Percentiles rank a stretch among this genome's conserved stretches.
phyloP scores from a whole-genome alignment of 2,888 invertebrate genomes.

The Macrophya alboannulata region DNA sequence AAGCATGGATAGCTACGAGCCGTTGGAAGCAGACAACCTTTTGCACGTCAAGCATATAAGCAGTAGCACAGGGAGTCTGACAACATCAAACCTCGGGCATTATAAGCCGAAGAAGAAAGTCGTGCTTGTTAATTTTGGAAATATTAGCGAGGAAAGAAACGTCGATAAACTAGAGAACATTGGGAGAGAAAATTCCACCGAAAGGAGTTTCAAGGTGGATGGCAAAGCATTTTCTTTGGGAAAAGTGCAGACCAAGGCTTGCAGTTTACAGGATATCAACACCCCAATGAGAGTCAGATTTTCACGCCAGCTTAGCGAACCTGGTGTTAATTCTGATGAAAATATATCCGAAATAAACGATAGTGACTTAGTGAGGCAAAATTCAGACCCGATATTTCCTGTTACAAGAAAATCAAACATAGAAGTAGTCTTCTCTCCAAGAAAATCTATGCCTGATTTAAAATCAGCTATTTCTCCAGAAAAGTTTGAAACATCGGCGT shows the following conservation, averaged over 20 bases:
- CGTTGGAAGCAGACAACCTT: conserved; percentile 70
- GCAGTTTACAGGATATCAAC: conserved; percentile 53
- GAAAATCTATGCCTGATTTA: conserved; percentile 54
- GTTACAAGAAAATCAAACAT: conserved; percentile 61
- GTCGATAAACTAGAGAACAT: conserved; percentile 15
- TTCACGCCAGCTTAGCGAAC: conserved; percentile 73
- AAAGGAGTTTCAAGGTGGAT: not conserved
- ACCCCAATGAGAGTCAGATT: conserved; percentile 57
- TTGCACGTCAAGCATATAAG: conserved; percentile 74
- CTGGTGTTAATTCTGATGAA: conserved; percentile 71
- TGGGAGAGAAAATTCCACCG: not conserved
- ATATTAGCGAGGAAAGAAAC: conserved; percentile 64
- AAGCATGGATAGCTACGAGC: conserved; percentile 70
- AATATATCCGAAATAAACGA: conserved; percentile 46
- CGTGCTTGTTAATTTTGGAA: conserved; percentile 67
- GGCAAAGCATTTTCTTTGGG: not conserved
- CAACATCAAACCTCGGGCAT: conserved; percentile 65
- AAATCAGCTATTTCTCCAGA: conserved; percentile 30
- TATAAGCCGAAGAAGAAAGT: conserved; percentile 67
- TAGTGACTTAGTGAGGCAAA: conserved; percentile 66
- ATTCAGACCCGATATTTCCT: conserved; percentile 68
- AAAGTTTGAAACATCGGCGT: conserved; percentile 41
- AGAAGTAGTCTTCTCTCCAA: conserved; percentile 62
- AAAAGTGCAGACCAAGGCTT: conserved; percentile 20
- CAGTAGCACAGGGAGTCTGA: conserved; percentile 75